Evolutionary conservation across 2,888 invertebrate genomes (phyloP).

Genomic region (Lacanobia oleracea): DNA sequence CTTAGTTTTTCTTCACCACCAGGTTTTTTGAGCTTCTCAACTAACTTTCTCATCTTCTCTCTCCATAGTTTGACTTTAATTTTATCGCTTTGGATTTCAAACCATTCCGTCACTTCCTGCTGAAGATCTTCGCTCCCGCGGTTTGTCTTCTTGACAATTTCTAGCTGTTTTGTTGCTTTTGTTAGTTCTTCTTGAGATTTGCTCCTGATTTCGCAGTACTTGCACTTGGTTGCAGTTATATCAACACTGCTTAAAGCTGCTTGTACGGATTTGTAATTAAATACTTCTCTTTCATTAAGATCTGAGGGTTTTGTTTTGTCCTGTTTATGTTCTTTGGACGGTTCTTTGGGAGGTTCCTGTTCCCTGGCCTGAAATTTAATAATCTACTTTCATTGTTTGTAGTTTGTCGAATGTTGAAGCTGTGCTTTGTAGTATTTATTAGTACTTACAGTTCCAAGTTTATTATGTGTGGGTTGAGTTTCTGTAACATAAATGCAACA

Average conservation of each 20-base stretch:
- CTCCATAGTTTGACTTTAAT: slow-evolving; percentile 54
- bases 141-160: slow-evolving; percentile 22
- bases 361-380: slow-evolving; percentile 45
- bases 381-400: slow-evolving; percentile 60
- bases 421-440: neutral
- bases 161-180: slow-evolving; percentile 12
- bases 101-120: slow-evolving; percentile 54
- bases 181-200: slow-evolving; percentile 51
- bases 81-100: slow-evolving; percentile 47
- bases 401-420: neutral
- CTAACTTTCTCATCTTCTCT: slow-evolving; percentile 62
- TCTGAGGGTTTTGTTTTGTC: slow-evolving; percentile 1
- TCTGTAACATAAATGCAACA: slow-evolving; percentile 46
- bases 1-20: slow-evolving; percentile 66
- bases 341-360: neutral
- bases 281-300: slow-evolving; percentile 22
- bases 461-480: slow-evolving; percentile 10
- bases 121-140: slow-evolving; percentile 15
- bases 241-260: slow-evolving; percentile 43
- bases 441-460: slow-evolving; percentile 46
- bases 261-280: slow-evolving; percentile 43
- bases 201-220: slow-evolving; percentile 31
- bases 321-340: neutral
- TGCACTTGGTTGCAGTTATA: slow-evolving; percentile 33
- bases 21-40: slow-evolving; percentile 61